phyloP scores from a whole-genome alignment of 2,113 vertebrate genomes.

The Grammomys surdaster region DNA sequence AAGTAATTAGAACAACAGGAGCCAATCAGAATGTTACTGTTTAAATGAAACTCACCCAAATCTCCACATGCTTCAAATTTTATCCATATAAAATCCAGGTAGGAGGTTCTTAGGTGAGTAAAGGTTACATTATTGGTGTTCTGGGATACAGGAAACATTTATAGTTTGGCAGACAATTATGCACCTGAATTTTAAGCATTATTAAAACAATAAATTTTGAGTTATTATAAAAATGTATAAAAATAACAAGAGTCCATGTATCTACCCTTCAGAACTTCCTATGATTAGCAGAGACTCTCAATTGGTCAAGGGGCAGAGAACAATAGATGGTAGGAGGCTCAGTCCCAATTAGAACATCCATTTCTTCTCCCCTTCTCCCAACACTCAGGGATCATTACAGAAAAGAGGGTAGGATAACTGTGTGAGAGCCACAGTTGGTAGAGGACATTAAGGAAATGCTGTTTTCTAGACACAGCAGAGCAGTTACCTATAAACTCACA shows the following conservation, averaged over 20 bases:
- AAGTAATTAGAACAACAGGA: slow-evolving; percentile 71
- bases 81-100: background rate
- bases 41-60: slow-evolving; percentile 68
- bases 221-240: slow-evolving; percentile 3
- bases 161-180: background rate
- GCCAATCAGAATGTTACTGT: slow-evolving; percentile 65
- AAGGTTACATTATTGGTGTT: background rate
- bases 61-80: slow-evolving; percentile 2
- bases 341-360: too few relatives aligned
- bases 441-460: background rate
- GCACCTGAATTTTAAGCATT: background rate
- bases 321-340: background rate
- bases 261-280: slow-evolving; percentile 13
- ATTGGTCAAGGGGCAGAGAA: background rate
- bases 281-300: background rate
- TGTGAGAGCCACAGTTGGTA: background rate
- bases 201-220: slow-evolving; percentile 42
- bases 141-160: slow-evolving; percentile 17
- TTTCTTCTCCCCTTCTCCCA: background rate
- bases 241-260: background rate
- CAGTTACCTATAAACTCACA: background rate
- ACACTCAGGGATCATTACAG: background rate
- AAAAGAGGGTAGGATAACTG: background rate
- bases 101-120: background rate
- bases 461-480: background rate